Conservation (phyloP, 64 coral and sea anemone species). For the Hydrozoanthus tunicans region DNA sequence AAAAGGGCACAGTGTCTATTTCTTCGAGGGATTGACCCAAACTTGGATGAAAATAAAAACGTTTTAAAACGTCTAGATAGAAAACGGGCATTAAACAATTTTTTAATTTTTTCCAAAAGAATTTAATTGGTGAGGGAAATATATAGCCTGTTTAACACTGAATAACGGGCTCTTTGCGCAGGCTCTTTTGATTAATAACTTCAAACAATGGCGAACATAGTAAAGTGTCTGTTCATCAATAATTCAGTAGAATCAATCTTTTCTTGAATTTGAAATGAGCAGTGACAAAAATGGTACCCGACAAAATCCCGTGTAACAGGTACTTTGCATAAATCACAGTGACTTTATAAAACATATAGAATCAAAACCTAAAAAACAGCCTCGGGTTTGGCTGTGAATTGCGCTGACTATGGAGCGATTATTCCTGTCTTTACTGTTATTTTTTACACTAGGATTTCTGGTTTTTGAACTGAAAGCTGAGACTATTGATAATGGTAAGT, state of each 20-base stretch:
- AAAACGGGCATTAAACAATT: background rate
- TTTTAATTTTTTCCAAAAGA: background rate
- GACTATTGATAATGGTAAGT: slow-evolving; percentile 22
- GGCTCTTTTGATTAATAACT: no score
- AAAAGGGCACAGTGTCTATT: background rate
- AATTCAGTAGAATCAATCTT: background rate
- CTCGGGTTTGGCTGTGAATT: background rate
- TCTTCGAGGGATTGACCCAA: no score
- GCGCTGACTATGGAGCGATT: background rate
- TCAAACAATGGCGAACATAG: no score
- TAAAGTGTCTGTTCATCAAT: slow-evolving; percentile 18
- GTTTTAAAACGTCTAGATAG: no score
- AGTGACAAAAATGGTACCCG: slow-evolving; percentile 27
- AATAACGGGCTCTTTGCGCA: no score
- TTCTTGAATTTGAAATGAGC: slow-evolving; percentile 36
- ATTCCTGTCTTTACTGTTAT: background rate
- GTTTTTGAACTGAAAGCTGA: background rate
- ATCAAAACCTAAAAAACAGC: slow-evolving; percentile 11
- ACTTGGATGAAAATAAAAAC: no score
- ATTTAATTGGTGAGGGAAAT: no score
- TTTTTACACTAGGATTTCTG: background rate
- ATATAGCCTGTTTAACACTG: no score
- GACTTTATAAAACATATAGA: background rate
- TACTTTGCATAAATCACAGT: background rate
- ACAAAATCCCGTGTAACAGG: background rate